phyloP scores from a whole-genome alignment of 2,113 vertebrate genomes.

The Boleophthalmus pectinirostris region DNA sequence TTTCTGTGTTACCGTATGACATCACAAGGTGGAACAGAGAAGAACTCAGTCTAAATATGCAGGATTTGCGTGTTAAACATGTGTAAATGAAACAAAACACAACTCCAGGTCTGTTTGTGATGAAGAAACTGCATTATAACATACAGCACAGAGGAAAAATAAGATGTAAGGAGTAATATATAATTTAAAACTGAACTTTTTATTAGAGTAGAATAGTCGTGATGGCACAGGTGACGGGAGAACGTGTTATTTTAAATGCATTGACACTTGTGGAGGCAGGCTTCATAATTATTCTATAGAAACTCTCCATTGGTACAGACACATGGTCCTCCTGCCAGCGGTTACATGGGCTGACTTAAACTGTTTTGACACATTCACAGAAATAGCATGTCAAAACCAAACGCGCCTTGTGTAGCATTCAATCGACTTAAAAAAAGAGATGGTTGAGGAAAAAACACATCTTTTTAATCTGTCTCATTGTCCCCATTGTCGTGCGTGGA shows the following conservation, averaged over 20 bases:
- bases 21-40: too few species aligned
- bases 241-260: not conserved
- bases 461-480: conserved; percentile 38
- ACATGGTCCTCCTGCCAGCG: not conserved
- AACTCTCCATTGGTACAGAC: not conserved
- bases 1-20: too few species aligned
- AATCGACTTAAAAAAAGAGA: not conserved
- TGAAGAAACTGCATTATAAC: too few species aligned
- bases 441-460: too few species aligned
- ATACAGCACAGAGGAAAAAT: too few species aligned
- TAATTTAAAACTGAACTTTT: not conserved
- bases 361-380: not conserved
- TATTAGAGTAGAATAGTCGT: not conserved
- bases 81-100: too few species aligned
- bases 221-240: not conserved
- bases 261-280: not conserved
- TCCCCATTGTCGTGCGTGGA: conserved; percentile 29
- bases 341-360: conserved; percentile 3
- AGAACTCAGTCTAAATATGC: too few species aligned
- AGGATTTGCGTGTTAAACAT: too few species aligned
- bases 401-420: conserved; percentile 31
- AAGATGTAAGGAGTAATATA: not conserved
- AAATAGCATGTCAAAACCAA: conserved; percentile 22
- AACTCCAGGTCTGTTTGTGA: too few species aligned
- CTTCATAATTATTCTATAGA: not conserved